Evolutionary conservation across 2,113 vertebrate genomes (phyloP).

Genomic region (Chascanopsetta lugubris): DNA sequence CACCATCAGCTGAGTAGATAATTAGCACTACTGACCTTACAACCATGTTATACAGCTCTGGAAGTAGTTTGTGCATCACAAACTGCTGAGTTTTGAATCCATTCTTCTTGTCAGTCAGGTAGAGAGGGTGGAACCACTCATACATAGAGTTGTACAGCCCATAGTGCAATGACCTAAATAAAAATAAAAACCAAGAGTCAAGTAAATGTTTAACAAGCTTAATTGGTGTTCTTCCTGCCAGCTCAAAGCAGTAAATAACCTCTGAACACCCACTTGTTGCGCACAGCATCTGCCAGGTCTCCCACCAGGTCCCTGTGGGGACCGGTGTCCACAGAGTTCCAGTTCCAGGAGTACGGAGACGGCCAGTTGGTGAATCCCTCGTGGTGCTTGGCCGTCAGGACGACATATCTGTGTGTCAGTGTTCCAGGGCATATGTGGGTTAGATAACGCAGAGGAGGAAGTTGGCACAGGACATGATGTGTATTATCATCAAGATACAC

Average conservation of each 20-base stretch:
- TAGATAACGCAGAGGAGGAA: too few species aligned
- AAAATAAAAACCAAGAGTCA: too few species aligned
- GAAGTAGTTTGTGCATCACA: constrained; percentile 84
- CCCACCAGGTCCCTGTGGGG: constrained; percentile 91
- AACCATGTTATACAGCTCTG: constrained; percentile 92
- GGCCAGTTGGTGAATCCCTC: constrained; percentile 97
- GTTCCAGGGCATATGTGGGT: not conserved
- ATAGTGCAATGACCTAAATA: constrained; percentile 85
- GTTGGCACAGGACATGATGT: too few species aligned
- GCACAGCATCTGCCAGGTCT: constrained; percentile 87
- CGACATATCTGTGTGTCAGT: constrained; percentile 85
- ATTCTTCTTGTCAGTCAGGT: constrained; percentile 88
- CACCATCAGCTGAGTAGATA: not conserved
- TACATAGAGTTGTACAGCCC: constrained; percentile 93
- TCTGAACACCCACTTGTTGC: constrained; percentile 80
- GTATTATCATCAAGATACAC: too few species aligned
- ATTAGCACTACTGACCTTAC: constrained; percentile 80
- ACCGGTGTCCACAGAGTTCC: constrained; percentile 90
- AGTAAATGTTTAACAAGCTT: not conserved
- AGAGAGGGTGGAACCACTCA: constrained; percentile 96
- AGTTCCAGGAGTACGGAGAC: constrained; percentile 92
- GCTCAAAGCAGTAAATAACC: not conserved
- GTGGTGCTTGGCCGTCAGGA: constrained; percentile 94
- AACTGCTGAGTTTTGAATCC: constrained; percentile 89
- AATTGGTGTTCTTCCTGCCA: not conserved